Evolutionary conservation across 2,888 invertebrate species (phyloP), one percentile per base, ranked within the genome.

Genomic region (Melieria omissa): DNA sequence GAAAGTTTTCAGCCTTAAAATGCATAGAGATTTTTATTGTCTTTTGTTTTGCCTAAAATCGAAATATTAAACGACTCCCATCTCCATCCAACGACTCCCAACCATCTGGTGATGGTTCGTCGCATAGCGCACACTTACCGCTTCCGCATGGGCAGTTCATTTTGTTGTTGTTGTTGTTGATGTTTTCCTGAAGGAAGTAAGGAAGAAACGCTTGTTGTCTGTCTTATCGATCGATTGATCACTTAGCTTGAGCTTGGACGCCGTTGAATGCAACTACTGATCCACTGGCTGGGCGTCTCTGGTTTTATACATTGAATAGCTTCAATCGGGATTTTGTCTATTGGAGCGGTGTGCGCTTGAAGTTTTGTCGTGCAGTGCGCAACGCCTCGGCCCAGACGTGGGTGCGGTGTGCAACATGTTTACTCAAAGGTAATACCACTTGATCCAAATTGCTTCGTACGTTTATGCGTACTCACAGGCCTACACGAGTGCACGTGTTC

Each of bases 61-160:
- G 14, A 9, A 52, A 6, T 52, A 8, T 52, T 1, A 2, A 6
- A 12, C 5, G 14, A n/a, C 10, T 52, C 4, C 5, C 6, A 9
- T 5, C 4, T 29, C 1, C n/a, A n/a, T n/a, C n/a, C n/a, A n/a
- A n/a, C n/a, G n/a, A 52, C 10, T 6, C 14, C 52, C 29, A 12
- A 9, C 42, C 29, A 12, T 4, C 42, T 29, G 29, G 29, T 29
- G 29, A 29, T 29, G 29, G 29, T 29, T 29, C 29, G 29, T 29
- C 29, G 29, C 29, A 29, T 29, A 29, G 29, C 29, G 29, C 29
- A 29, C 29, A 68, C 68, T 72, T 47, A 68, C 72, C 64, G 60
- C 52, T 63, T 70, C 73, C 73, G 64, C 73, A 73, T 70, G 62
- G 62, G 66, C 73, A 73, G 58, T 55, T 54, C 71, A 71, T 71